Evolutionary conservation across 2,113 vertebrate species (phyloP).

Genomic region (Dipodomys spectabilis): DNA sequence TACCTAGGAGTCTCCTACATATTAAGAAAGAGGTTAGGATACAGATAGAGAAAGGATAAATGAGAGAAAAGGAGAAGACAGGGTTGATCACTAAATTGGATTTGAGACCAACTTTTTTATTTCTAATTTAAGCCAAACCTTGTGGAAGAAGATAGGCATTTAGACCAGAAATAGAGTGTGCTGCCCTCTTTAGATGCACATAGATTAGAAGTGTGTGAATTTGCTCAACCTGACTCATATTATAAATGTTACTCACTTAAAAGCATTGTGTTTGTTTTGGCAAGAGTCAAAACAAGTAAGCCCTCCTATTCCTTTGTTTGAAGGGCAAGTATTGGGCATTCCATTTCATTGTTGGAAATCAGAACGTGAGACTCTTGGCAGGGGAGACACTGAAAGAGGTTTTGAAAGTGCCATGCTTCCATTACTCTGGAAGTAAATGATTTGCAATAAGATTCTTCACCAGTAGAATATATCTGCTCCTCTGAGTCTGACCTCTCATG

Average conservation of each 20-base stretch:
- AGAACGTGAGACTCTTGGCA: not conserved
- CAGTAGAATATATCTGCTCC: not conserved
- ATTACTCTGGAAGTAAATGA: slow-evolving; percentile 24
- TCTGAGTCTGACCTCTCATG: not conserved
- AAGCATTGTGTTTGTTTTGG: slow-evolving; percentile 54
- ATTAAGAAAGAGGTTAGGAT: not conserved
- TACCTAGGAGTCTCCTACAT: not conserved
- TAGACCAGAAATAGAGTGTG: slow-evolving; percentile 17
- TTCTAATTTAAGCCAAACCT: not conserved
- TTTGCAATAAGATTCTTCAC: slow-evolving; percentile 49
- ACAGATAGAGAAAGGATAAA: not conserved
- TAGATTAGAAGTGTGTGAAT: slow-evolving; percentile 41
- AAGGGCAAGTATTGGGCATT: not conserved
- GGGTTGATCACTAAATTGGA: not conserved
- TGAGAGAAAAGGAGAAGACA: not conserved
- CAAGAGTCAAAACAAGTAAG: slow-evolving; percentile 39
- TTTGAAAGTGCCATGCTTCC: not conserved
- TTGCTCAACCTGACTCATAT: slow-evolving; percentile 2
- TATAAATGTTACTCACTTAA: slow-evolving; percentile 26
- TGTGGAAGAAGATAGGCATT: slow-evolving; percentile 43
- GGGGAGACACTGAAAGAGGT: slow-evolving; percentile 13
- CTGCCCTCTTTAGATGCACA: not conserved
- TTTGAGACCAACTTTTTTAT: not conserved
- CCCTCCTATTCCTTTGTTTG: slow-evolving; percentile 50
- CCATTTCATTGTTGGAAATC: not conserved